Conservation (phyloP, 2,113 vertebrate genomes). For the Oreochromis niloticus region DNA sequence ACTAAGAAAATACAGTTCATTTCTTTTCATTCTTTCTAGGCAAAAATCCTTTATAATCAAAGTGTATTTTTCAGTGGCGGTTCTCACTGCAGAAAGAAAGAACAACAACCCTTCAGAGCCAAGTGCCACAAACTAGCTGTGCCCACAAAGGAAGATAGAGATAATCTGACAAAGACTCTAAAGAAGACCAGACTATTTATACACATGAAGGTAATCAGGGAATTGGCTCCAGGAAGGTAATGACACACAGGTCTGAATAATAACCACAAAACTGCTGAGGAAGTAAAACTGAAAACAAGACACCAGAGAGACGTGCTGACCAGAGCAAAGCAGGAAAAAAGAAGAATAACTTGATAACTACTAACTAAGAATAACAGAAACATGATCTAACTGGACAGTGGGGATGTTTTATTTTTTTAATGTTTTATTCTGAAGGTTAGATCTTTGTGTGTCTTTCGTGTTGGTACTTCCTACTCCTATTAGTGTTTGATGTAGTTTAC, state of each 20-base stretch:
- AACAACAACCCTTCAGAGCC: not conserved
- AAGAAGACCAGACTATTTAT: not conserved
- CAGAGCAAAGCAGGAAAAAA: not conserved
- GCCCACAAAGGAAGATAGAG: not conserved
- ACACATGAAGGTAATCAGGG: not conserved
- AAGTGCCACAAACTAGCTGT: not conserved
- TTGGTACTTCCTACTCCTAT: not conserved
- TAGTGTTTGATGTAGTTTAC: rapidly evolving
- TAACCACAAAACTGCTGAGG: not conserved
- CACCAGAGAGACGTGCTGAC: not conserved
- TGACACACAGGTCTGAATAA: not conserved
- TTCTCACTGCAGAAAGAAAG: not conserved
- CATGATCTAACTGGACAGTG: not conserved
- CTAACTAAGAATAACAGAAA: not conserved
- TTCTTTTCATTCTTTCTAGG: not conserved
- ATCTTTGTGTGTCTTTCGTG: not conserved
- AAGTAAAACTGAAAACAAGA: not conserved
- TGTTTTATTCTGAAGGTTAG: not conserved
- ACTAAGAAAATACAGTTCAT: not conserved
- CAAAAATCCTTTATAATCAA: not conserved
- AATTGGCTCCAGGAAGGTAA: not conserved
- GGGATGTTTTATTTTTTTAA: not conserved
- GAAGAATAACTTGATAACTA: not conserved
- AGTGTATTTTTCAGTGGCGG: not conserved
- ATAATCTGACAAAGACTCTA: not conserved